Base-by-base conservation (phyloP, 2,888 invertebrate genomes). In the Caenorhabditis auriculariae region DNA sequence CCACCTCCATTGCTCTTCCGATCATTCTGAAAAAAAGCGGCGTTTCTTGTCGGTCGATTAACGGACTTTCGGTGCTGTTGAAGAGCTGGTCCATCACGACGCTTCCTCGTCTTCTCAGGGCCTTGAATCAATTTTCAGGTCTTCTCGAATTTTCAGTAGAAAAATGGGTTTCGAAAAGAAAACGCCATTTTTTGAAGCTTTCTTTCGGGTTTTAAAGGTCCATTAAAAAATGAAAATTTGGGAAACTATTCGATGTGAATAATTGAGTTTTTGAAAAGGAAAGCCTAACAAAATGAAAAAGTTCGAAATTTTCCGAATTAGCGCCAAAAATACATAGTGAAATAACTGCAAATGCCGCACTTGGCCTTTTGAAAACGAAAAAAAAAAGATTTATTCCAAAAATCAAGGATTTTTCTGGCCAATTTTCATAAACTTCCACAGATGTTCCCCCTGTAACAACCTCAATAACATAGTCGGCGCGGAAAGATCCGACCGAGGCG, bases 41-140 rank as follows among this genome's bases (percentile, higher is more conserved):
- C 32, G 19, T 2, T 19, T 51, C 54, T 27, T 48, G 23, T 9
- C 32, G 28, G 28, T 35, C 50, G 7, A 7, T 6, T n/a, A n/a
- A n/a, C n/a, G n/a, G n/a, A n/a, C n/a, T n/a, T n/a, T n/a, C n/a
- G n/a, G 43, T 32, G n/a, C 19, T 47, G 29, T 68, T 66, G 27
- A 68, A 67, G 12, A 74, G 35, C 32, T 75, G 72, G 54, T 74
- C 74, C 23, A 58, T 63, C 2, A 75, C 69, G 3, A 65, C 48
- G 47, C 60, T 64, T 37, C 75, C 75, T 28, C 75, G 52, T 9
- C 69, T 66, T n/a, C 72, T 57, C 21, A 74, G 54, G 1, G 69
- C 74, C 59, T 74, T 58, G 5, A 66, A 9, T 32, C 9, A 32
- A 9, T n/a, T n/a, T n/a, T n/a, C n/a, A 32, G 35, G 9, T 32